These are phyloP conservation scores for Drosophila nr. perissopoda DNA, from an alignment of 2,888 invertebrate genomes.

Conservation along the genomic window DNA sequence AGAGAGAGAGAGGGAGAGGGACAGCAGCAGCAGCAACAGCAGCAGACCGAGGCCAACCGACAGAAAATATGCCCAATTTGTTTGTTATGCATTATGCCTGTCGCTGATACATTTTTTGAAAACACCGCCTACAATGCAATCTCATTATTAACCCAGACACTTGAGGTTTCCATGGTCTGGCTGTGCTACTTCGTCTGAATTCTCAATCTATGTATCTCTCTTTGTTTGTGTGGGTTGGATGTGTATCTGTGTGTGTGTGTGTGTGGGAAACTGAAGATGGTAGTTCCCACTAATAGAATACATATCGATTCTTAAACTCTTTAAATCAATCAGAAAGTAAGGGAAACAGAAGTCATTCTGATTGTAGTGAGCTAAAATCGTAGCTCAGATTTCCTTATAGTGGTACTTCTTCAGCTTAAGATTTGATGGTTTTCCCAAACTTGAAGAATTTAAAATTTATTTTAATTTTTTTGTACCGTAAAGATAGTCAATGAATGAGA, in stretches of 20 bases:
- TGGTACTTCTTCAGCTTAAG: not conserved
- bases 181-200: slow-evolving; percentile 13
- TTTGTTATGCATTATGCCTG: slow-evolving; percentile 50
- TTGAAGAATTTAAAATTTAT: not conserved
- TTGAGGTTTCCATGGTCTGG: slow-evolving; percentile 59
- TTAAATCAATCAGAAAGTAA: slow-evolving; percentile 15
- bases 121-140: slow-evolving; percentile 70
- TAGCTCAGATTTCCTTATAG: not conserved
- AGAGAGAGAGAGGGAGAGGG: not conserved
- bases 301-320: slow-evolving; percentile 17
- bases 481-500: too few relatives aligned
- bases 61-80: slow-evolving; percentile 50
- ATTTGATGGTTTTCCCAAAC: not conserved
- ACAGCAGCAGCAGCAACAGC: not conserved
- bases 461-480: not conserved
- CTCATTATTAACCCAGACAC: slow-evolving; percentile 69
- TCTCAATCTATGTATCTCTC: not conserved
- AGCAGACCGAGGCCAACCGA: slow-evolving; percentile 5
- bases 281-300: slow-evolving; percentile 38
- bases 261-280: slow-evolving; percentile 41
- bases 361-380: not conserved
- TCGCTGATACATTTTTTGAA: slow-evolving; percentile 39
- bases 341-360: not conserved
- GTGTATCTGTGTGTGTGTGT: slow-evolving; percentile 10
- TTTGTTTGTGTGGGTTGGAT: slow-evolving; percentile 14